These are phyloP conservation scores for Oncopeltus fasciatus DNA, from an alignment of 1,140 invertebrate genomes.

Conservation along the genomic window DNA sequence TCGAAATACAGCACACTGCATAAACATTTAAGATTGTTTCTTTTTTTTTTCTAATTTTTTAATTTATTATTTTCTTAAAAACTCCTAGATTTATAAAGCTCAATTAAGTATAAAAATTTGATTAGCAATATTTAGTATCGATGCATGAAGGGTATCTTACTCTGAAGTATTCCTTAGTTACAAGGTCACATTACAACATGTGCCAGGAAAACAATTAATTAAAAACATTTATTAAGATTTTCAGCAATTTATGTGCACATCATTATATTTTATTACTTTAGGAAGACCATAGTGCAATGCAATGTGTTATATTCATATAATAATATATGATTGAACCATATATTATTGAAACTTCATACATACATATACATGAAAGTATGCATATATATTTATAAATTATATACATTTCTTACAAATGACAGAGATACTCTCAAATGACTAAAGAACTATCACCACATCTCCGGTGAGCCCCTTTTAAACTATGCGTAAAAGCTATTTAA, in stretches of 20 bases:
- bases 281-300: conserved; percentile 13
- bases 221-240: not conserved
- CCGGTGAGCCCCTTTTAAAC: conserved; percentile 19
- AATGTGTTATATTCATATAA: conserved; percentile 16
- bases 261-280: not conserved
- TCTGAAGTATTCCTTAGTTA: not conserved
- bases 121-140: not conserved
- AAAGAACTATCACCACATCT: conserved; percentile 17
- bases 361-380: not conserved
- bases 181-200: conserved; percentile 7
- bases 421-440: conserved; percentile 18
- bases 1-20: conserved; percentile 15
- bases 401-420: not conserved
- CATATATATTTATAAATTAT: not conserved
- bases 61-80: conserved; percentile 4
- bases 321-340: not conserved
- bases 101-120: conserved; percentile 10
- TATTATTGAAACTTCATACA: not conserved
- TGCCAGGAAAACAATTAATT: not conserved
- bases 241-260: conserved; percentile 10
- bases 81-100: conserved; percentile 12
- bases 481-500: conserved; percentile 24
- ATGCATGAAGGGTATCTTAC: not conserved
- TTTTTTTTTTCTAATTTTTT: not conserved
- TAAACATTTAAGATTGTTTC: not conserved